Conservation (phyloP, 2,113 vertebrate species). For the Patagioenas fasciata region DNA sequence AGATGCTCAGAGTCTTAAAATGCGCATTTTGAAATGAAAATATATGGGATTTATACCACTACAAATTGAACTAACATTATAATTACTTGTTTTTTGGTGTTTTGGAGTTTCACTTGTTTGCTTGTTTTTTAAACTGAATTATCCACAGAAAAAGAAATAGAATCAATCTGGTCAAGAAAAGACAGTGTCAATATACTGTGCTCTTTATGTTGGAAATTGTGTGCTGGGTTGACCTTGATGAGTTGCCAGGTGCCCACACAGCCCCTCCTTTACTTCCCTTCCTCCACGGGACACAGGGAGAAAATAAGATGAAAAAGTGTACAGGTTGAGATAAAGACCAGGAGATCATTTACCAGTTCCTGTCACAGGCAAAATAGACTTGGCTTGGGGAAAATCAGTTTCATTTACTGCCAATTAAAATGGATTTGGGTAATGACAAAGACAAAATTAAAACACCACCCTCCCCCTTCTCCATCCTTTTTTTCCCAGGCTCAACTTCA, state of each 20-base stretch:
- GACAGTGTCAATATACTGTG: too few relatives aligned
- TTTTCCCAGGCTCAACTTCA: neutral
- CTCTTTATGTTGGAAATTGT: neutral
- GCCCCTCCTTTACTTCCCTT: neutral
- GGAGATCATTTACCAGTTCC: neutral
- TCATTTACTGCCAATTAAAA: neutral
- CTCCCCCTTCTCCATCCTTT: neutral
- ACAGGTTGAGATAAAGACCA: neutral
- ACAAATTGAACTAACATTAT: too few relatives aligned
- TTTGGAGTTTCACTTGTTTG: too few relatives aligned
- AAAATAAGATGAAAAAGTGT: neutral
- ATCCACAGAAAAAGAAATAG: too few relatives aligned
- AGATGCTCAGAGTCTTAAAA: neutral
- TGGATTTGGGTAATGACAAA: neutral
- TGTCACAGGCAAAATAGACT: neutral
- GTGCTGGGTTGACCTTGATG: neutral
- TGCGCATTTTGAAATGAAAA: too few relatives aligned
- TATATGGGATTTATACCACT: too few relatives aligned
- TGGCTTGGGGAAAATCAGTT: neutral
- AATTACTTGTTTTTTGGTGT: too few relatives aligned
- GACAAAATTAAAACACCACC: neutral
- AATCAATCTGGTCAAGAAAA: too few relatives aligned
- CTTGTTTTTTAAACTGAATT: too few relatives aligned
- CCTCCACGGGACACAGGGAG: neutral
- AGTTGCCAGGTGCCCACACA: neutral